These are phyloP conservation scores for Heterodera carotae DNA, from an alignment of 1,140 invertebrate genomes.

Conservation along the genomic window DNA sequence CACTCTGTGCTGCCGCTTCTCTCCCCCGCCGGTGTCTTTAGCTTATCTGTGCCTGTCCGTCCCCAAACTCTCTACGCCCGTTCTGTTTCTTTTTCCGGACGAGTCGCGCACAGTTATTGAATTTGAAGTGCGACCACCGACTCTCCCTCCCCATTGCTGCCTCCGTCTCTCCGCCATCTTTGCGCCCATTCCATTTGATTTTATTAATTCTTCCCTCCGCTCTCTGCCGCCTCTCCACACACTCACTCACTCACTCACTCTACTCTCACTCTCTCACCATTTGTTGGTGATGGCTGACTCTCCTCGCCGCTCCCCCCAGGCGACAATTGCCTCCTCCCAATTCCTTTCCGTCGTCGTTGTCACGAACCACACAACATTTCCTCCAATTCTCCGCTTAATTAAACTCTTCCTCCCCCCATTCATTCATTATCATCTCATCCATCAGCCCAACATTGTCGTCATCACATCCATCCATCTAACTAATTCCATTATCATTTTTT, in stretches of 20 bases:
- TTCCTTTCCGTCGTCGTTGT: conserved; percentile 1
- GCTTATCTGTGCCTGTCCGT: not conserved
- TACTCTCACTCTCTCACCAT: not conserved
- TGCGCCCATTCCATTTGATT: conserved; percentile 11
- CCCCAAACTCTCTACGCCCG: not conserved
- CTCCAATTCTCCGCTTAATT: conserved; percentile 1
- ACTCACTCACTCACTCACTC: not conserved
- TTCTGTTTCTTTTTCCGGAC: not conserved
- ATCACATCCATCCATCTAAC: not conserved
- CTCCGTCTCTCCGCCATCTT: not conserved
- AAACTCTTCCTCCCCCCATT: not conserved
- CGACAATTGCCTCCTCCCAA: conserved; percentile 1
- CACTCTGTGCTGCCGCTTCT: not conserved
- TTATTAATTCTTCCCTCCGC: conserved; percentile 3
- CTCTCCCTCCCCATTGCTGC: not conserved
- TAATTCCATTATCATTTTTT: not conserved
- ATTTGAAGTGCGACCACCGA: not conserved
- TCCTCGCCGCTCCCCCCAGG: not conserved
- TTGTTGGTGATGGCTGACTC: not conserved
- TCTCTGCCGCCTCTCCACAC: not conserved
- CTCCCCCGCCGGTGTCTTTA: not conserved
- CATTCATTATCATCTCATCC: conserved; percentile 12
- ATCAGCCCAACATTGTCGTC: too few relatives aligned
- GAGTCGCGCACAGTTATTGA: not conserved
- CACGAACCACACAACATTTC: conserved; percentile 2